These are phyloP conservation scores for Nymphicus hollandicus DNA, from an alignment of 2,113 vertebrate genomes.

Conservation along the genomic window DNA sequence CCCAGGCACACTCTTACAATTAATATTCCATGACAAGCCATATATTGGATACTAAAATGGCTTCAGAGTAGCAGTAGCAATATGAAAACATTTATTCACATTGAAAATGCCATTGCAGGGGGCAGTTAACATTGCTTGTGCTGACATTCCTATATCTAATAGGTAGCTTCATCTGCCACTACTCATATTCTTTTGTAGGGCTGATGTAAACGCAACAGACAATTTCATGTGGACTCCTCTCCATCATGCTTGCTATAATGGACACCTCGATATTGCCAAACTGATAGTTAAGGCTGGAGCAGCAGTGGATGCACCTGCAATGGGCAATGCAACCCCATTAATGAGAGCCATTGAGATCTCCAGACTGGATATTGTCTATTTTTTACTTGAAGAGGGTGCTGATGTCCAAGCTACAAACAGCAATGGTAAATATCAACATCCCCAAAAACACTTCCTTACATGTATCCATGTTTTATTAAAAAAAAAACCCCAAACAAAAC, in stretches of 20 bases:
- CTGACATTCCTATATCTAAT: neutral
- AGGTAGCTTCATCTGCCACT: neutral
- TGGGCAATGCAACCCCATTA: constrained; percentile 85
- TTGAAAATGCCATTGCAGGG: neutral
- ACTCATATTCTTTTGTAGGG: constrained; percentile 66
- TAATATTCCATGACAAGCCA: neutral
- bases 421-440: constrained; percentile 72
- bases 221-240: constrained; percentile 94
- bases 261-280: constrained; percentile 81
- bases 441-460: neutral
- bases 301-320: constrained; percentile 71
- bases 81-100: neutral
- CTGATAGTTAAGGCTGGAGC: constrained; percentile 84
- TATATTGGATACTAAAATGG: neutral
- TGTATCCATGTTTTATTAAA: neutral
- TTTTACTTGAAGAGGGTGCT: constrained; percentile 84
- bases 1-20: neutral
- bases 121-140: neutral
- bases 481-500: neutral
- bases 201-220: constrained; percentile 80
- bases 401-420: constrained; percentile 78
- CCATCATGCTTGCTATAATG: constrained; percentile 90
- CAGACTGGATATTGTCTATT: constrained; percentile 82
- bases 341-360: constrained; percentile 89
- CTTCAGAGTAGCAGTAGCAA: neutral